phyloP scores from a whole-genome alignment of 2,797 vertebrate genomes.

The Amazona finschi region DNA sequence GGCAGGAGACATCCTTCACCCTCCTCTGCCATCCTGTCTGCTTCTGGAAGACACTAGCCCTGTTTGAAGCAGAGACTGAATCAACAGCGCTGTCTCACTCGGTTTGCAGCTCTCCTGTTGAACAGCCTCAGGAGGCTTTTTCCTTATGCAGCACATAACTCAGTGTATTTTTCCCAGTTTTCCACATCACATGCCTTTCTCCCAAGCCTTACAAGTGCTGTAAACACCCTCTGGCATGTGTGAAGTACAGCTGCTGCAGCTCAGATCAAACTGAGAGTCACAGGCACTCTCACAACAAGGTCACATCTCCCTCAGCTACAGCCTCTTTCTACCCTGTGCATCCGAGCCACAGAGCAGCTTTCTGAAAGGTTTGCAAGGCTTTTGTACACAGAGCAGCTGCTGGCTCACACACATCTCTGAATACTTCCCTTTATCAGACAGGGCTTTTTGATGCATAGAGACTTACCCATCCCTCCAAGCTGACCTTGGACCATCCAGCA shows the following conservation, averaged over 20 bases:
- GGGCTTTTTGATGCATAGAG: rapidly evolving
- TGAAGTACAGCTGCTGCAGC: not conserved
- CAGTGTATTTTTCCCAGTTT: not conserved
- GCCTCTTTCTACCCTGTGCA: no score
- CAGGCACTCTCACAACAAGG: rapidly evolving
- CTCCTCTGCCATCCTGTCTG: rapidly evolving
- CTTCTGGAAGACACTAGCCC: rapidly evolving
- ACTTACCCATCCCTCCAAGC: rapidly evolving
- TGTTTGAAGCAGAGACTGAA: rapidly evolving
- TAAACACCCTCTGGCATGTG: rapidly evolving
- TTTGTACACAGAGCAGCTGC: rapidly evolving
- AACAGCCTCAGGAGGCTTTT: rapidly evolving
- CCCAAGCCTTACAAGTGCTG: not conserved
- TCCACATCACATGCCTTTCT: rapidly evolving
- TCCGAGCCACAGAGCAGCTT: rapidly evolving
- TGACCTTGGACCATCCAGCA: rapidly evolving
- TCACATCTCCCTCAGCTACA: not conserved
- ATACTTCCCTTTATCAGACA: rapidly evolving
- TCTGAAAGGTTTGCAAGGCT: rapidly evolving
- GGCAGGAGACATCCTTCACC: rapidly evolving
- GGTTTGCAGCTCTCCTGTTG: rapidly evolving
- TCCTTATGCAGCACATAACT: not conserved
- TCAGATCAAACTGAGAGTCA: rapidly evolving
- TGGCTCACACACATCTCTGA: no score
- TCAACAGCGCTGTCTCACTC: rapidly evolving